A percentile compares a stretch with the other conserved stretches of the same genome.
Conservation (phyloP, 2,888 invertebrate genomes). For the Synanthedon formicaeformis region DNA sequence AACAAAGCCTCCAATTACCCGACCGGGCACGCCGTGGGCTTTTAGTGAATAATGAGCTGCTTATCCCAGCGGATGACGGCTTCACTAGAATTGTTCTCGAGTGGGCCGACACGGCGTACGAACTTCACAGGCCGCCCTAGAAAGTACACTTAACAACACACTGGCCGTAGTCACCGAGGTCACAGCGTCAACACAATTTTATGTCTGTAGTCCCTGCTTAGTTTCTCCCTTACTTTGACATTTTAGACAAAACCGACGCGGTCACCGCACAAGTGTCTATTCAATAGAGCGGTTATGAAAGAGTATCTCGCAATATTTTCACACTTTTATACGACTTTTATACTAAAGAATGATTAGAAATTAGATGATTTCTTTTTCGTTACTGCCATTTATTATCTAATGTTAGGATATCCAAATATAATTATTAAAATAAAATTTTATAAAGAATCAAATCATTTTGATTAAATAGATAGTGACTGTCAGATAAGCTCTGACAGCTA, state of each 20-base stretch:
- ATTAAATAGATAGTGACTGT: too few species aligned
- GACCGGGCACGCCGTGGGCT: constrained; percentile 63
- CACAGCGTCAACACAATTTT: constrained; percentile 55
- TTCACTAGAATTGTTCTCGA: constrained; percentile 58
- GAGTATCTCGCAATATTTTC: neutral
- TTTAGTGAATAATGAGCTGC: constrained; percentile 69
- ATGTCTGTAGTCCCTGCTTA: constrained; percentile 20
- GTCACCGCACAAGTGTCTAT: constrained; percentile 44
- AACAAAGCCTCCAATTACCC: constrained; percentile 68
- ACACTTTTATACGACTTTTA: too few species aligned
- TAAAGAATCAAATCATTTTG: too few species aligned
- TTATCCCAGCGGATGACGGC: constrained; percentile 58
- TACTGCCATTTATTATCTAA: too few species aligned
- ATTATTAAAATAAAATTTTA: too few species aligned
- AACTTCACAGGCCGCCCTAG: constrained; percentile 1
- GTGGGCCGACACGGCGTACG: constrained; percentile 30
- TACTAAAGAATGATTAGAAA: too few species aligned
- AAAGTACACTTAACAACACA: constrained; percentile 1
- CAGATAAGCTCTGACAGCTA: too few species aligned
- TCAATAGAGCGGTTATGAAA: constrained; percentile 16
- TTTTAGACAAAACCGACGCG: constrained; percentile 51
- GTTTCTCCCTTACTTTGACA: constrained; percentile 52
- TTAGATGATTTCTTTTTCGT: too few species aligned
- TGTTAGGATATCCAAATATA: too few species aligned
- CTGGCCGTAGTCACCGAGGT: constrained; percentile 21